Percentiles rank a stretch among this genome's conserved stretches.
Conservation (phyloP, 2,888 invertebrate genomes). For the Strigamia crassipes region DNA sequence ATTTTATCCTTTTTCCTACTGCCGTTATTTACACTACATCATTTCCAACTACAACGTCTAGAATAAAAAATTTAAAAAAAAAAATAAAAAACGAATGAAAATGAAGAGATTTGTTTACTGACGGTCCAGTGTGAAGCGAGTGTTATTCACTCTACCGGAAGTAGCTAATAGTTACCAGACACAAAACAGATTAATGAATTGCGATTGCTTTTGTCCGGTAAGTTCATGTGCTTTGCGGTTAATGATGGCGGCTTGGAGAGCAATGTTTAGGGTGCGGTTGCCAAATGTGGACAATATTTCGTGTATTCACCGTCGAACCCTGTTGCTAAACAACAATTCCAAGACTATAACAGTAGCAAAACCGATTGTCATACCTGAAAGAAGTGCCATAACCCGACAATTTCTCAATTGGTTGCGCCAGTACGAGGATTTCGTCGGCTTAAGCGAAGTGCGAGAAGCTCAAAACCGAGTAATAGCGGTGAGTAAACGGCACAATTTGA, state of each 20-base stretch:
- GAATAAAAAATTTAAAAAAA: not conserved
- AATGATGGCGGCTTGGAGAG: not conserved
- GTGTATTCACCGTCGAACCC: not conserved
- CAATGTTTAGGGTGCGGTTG: not conserved
- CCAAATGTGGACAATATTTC: not conserved
- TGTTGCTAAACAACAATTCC: not conserved
- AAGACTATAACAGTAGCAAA: slow-evolving; percentile 2
- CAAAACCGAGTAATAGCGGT: slow-evolving; percentile 75
- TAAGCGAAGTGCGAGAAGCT: slow-evolving; percentile 75
- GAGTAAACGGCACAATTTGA: not conserved
- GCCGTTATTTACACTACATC: not conserved
- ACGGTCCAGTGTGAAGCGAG: not conserved
- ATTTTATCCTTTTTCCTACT: not conserved
- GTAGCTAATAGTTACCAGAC: not conserved
- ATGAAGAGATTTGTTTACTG: not conserved
- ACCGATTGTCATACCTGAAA: not conserved
- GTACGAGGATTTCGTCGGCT: slow-evolving; percentile 76
- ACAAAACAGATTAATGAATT: not conserved
- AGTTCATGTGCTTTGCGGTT: not conserved
- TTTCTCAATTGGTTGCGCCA: slow-evolving; percentile 53
- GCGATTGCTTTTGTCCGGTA: not conserved
- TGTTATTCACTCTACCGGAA: not conserved
- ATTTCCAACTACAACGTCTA: not conserved
- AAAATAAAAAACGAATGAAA: not conserved
- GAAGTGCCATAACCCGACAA: slow-evolving; percentile 34